Evolutionary conservation across 2,797 vertebrate genomes (phyloP), one percentile per base, ranked within the genome.

Genomic region (Pangasius macronema): DNA sequence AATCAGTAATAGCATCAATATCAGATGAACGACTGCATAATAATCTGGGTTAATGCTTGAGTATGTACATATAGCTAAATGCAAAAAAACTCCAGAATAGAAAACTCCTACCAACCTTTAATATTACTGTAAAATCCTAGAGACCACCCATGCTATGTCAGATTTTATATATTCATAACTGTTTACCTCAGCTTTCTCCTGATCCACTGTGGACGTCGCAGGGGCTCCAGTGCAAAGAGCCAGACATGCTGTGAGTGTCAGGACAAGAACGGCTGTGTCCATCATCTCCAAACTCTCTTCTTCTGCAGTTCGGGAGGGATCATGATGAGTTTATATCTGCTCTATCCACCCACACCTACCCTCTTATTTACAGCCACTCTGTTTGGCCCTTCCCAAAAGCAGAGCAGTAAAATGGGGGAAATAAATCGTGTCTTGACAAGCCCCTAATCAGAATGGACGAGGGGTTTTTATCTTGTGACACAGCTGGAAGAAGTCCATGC

Each of bases 111-210:
- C 4, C 9, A 57, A 57, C 18, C 18, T 57, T 73, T 36, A 73
- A 73, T 73, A 42, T 76, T 27, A 27, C 5, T 75, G 20, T 13
- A 76, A 76, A 76, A 49, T 51, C 27, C 13, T 36, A 30, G 27
- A 33, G 3, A 7, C 13, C 22, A 77, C 27, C 27, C 27, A 30
- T 49, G 9, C 13, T 8, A 51, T 14, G 30, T 42, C 46, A 55
- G 55, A 42, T 6, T 27, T 49, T 2, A 68, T 49, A 27, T 68
- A 18, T 81, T 30, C 27, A 2, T 49, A 49, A 57, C 18, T 53
- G 16, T 51, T 85, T 86, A 92, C 92, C 91, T 92, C 79, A 57
- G 91, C 92, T 86, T 9, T 85, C 27, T 83, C 76, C 67, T 83
- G 83, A 18, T 90, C 90, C 27, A 75, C 88, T 76, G 46, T 27